Evolutionary conservation across 2,797 vertebrate genomes (phyloP).

Genomic region (Sparus aurata): DNA sequence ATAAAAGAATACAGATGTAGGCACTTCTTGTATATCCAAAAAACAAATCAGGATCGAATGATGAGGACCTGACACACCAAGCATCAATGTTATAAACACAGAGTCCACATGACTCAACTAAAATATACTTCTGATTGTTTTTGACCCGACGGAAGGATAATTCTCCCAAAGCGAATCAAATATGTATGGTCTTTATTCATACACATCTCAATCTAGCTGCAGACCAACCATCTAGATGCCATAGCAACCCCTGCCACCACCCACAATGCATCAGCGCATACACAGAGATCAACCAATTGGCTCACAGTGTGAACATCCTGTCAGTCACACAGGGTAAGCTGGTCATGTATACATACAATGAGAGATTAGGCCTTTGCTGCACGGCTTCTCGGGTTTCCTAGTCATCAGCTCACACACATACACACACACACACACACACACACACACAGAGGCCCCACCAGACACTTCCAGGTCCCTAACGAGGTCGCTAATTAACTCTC

Average conservation of each 20-base stretch:
- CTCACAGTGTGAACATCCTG: constrained; percentile 46
- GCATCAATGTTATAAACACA: no score
- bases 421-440: constrained; percentile 21
- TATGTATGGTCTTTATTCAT: not conserved
- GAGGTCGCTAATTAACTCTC: constrained; percentile 91
- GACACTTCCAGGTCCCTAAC: constrained; percentile 88
- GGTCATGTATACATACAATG: constrained; percentile 63
- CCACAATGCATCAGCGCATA: constrained; percentile 33
- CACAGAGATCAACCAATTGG: constrained; percentile 22
- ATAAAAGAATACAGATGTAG: no score
- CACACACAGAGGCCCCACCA: constrained; percentile 69
- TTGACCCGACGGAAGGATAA: not conserved
- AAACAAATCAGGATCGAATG: no score
- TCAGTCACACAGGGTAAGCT: constrained; percentile 48
- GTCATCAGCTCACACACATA: constrained; percentile 42
- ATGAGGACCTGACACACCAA: not conserved
- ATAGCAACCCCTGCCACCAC: constrained; percentile 7
- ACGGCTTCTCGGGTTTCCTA: constrained; percentile 35
- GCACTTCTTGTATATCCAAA: no score
- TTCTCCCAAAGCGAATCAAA: constrained; percentile 15
- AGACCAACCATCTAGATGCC: not conserved
- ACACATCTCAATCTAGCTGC: not conserved
- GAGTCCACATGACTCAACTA: no score
- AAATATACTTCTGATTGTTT: not conserved
- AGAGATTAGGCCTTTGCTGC: constrained; percentile 56